These are phyloP conservation scores for Heterochromis multidens DNA, from an alignment of 2,113 vertebrate genomes.

Conservation along the genomic window DNA sequence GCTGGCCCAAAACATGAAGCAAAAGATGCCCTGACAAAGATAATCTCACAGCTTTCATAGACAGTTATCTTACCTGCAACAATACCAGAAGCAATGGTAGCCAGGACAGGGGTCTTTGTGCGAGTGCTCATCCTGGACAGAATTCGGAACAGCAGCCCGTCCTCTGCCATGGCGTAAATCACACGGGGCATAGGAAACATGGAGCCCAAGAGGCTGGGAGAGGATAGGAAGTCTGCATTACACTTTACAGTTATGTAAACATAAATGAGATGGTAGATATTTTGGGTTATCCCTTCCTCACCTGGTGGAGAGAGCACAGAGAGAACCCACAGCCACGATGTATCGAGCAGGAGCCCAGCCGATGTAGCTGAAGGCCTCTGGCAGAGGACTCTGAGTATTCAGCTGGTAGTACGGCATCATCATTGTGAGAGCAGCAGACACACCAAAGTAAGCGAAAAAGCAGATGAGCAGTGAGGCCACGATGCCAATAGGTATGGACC, in stretches of 20 bases:
- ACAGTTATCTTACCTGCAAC: slow-evolving; percentile 77
- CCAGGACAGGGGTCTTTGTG: slow-evolving; percentile 87
- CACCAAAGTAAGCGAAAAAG: slow-evolving; percentile 92
- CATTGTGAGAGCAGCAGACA: slow-evolving; percentile 90
- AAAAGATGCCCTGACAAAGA: neutral
- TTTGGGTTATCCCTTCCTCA: slow-evolving; percentile 46
- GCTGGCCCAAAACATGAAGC: neutral
- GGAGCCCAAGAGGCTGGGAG: slow-evolving; percentile 87
- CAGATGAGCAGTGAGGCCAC: slow-evolving; percentile 91
- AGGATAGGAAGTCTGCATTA: neutral
- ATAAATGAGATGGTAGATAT: neutral
- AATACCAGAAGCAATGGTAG: slow-evolving; percentile 85
- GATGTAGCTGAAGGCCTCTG: slow-evolving; percentile 84
- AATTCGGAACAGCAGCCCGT: slow-evolving; percentile 86
- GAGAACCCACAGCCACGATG: slow-evolving; percentile 87
- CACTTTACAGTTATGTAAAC: neutral
- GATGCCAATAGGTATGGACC: slow-evolving; percentile 90
- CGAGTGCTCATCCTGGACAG: slow-evolving; percentile 80
- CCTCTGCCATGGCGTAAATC: slow-evolving; percentile 95
- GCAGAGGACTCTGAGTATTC: slow-evolving; percentile 85
- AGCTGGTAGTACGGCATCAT: slow-evolving; percentile 96
- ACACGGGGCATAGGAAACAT: slow-evolving; percentile 99
- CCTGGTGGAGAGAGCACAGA: slow-evolving; percentile 96
- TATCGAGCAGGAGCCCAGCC: slow-evolving; percentile 89
- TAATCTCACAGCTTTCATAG: neutral